Evolutionary conservation across 92 coral and sea anemone species (phyloP).

Genomic region (Virgularia gustaviana): DNA sequence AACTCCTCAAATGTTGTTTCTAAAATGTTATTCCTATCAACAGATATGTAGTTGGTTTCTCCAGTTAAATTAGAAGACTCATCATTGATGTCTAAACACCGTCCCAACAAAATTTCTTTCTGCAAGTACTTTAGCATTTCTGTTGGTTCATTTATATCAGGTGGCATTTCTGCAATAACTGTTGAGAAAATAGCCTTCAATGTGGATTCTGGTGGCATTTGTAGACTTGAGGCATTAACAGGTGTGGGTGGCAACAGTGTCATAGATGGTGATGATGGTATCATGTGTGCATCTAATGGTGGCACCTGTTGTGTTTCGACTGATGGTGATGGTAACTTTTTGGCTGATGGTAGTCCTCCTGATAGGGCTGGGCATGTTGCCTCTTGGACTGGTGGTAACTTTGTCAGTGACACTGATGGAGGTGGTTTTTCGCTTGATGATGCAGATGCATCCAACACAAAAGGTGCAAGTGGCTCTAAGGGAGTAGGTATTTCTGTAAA

Average conservation of each 20-base stretch:
- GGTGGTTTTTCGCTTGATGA: too few species aligned
- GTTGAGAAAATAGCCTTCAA: not conserved
- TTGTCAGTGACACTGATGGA: too few species aligned
- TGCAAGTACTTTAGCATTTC: constrained; percentile 31
- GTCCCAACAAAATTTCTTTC: constrained; percentile 5
- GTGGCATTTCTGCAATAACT: constrained; percentile 13
- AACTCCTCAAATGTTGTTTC: too few species aligned
- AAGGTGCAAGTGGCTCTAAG: not conserved
- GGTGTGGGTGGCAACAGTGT: not conserved
- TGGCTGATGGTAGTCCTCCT: too few species aligned
- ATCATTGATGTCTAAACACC: constrained; percentile 24
- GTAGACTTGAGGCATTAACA: not conserved
- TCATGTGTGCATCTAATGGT: too few species aligned
- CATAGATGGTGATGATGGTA: too few species aligned
- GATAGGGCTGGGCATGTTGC: too few species aligned
- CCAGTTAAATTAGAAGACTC: constrained; percentile 13
- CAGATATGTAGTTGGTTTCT: constrained; percentile 18
- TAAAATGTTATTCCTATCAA: constrained; percentile 24
- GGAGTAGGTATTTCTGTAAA: not conserved
- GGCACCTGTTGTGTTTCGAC: too few species aligned
- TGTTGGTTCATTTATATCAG: constrained; percentile 12
- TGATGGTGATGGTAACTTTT: too few species aligned
- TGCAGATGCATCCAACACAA: not conserved
- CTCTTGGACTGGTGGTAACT: too few species aligned
- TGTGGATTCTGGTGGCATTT: not conserved